These are phyloP conservation scores for Rhopilema esculentum DNA, from an alignment of 30 jellyfish, hydroid and myxozoan species.

Conservation along the genomic window DNA sequence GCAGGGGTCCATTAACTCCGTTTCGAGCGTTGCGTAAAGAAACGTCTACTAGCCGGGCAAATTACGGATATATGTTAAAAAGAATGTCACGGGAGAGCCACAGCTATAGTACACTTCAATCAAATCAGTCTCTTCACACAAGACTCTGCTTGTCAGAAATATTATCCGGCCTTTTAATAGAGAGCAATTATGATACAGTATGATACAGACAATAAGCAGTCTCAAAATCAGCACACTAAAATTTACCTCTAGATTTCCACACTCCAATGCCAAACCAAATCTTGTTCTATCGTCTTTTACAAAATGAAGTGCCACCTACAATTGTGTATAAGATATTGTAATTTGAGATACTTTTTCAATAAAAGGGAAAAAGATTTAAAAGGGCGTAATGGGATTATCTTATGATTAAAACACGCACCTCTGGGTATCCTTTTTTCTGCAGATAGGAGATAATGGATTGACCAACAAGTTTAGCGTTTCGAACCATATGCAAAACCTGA, in stretches of 20 bases:
- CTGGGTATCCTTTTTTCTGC: conserved; percentile 98
- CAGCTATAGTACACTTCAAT: no score
- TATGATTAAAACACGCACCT: conserved; percentile 30
- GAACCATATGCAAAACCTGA: conserved; percentile 92
- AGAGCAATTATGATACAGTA: no score
- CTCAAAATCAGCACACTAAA: background rate
- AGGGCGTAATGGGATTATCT: background rate
- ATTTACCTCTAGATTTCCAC: conserved; percentile 89
- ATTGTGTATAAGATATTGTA: background rate
- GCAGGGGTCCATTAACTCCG: no score
- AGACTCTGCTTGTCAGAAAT: no score
- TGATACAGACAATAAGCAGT: background rate
- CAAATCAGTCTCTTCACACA: no score
- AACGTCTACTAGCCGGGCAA: no score
- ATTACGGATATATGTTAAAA: no score
- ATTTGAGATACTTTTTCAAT: background rate
- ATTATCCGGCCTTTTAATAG: no score
- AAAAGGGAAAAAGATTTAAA: background rate
- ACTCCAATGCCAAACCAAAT: conserved; percentile 90
- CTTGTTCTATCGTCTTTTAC: conserved; percentile 93
- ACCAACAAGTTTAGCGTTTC: conserved; percentile 96
- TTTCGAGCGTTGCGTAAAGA: no score
- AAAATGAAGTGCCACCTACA: conserved; percentile 97
- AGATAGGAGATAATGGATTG: conserved; percentile 93
- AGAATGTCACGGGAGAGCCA: no score